Evolutionary conservation across 2,888 invertebrate genomes (phyloP), one percentile per base, ranked within the genome.

Genomic region (Lysandra coridon): DNA sequence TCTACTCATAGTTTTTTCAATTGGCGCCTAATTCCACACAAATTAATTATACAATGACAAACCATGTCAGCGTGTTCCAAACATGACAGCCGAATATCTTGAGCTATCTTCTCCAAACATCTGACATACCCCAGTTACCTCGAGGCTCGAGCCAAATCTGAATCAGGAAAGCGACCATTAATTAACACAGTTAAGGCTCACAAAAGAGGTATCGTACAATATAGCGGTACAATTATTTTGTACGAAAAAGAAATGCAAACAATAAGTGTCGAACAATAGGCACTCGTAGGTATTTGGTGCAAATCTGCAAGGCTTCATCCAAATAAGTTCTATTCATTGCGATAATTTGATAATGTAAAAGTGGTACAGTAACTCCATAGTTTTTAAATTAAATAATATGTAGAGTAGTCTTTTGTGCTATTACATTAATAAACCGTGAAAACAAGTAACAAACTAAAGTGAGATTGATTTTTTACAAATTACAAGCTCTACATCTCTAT

Each of bases 31-130:
- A 92, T 91, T 92, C 87, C 81, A 86, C 87, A 90, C 91, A 90
- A 92, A 91, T 92, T 87, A 92, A 92, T 93, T 92, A 89, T 82
- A 81, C 83, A 87, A 85, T 88, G 91, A 90, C 91, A 90, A 88
- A 83, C 83, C 86, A 84, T 89, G 89, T 90, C 90, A 87, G 85
- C 82, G 79, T 80, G 83, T 85, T 79, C 80, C 79, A 80, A 80
- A 82, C 81, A 82, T 84, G 88, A 88, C 86, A 82, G 84, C 84
- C 92, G 83, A 84, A 69, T 69, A 69, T 69, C 37, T 80, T 81
- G 81, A 85, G 82, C 84, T 80, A 82, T 84, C 84, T 85, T 86
- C 86, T 86, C 82, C 82, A 77, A 84, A 81, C 84, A 87, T 86
- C 87, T 87, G 88, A 87, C 86, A 84, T 83, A 81, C 86, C 92